Evolutionary conservation across 2,888 invertebrate genomes (phyloP), one percentile per base, ranked within the genome.

Genomic region (Trachelus troglodyta): DNA sequence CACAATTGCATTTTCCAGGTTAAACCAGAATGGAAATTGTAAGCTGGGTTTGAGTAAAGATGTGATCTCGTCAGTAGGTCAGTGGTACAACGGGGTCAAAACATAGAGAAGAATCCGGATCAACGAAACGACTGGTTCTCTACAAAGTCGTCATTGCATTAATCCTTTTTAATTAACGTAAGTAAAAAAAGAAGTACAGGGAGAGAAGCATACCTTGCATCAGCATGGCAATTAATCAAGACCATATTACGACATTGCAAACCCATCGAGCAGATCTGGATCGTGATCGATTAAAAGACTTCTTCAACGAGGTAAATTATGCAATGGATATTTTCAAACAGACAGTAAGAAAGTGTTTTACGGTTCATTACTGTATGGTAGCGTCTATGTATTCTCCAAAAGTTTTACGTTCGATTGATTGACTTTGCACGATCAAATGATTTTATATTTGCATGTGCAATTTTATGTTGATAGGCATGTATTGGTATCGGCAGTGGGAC

Each of bases 61-160:
- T 71, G 31, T 31, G 80, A 82, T 82, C 30, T 30, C 82, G 82
- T 79, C 82, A 86, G 86, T 86, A 85, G 86, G 86, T 86, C 86
- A 86, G 86, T 85, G 85, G 83, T 84, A 73, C 85, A 86, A 86
- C 80, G 85, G 23, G 40, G 40, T 56, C 40, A 56, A 6, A 56
- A 56, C 40, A 56, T 4, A 56, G 40, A 56, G 40, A 56, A 56
- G 40, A 56, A 56, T 56, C 40, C 40, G 40, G 40, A 56, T 23
- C 40, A 23, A 23, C 23, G 6, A 23, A 56, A 56, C 23, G 40
- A 56, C 40, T 23, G 40, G 40, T 56, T 56, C 40, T 56, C 23
- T 56, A 23, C 9, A 56, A 56, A 56, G 23, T 56, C 40, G 23
- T 56, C 40, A 56, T 56, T 56, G 40, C 40, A 23, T 23, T 56